Evolutionary conservation across 1,140 invertebrate species (phyloP), one percentile per base, ranked within the genome.

Genomic region (Chrysopa pallens): DNA sequence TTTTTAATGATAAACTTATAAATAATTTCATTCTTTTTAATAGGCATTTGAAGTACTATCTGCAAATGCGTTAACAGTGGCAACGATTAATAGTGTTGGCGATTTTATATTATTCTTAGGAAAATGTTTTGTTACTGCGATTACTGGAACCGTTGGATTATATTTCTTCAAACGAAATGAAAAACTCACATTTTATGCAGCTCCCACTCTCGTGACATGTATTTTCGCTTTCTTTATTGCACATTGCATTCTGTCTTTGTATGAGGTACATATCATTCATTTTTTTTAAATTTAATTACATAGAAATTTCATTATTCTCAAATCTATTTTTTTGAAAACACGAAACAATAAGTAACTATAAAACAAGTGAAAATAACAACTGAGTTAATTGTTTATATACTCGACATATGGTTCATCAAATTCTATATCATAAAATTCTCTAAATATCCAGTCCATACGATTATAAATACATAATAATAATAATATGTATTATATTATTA

Each of bases 61-160:
- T 6, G 77, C 70, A 49, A 93, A 96, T 63, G 81, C 79, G 2
- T 56, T 95, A 29, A 76, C 89, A 70, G 78, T 96, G 43, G 80
- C 84, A 8, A 86, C 89, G 0, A 87, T 96, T 38, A 95, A 96
- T 62, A 84, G 85, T 50, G 74, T 95, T 29, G 91, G 91, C 7
- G 89, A 94, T 61, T 95, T 96, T 58, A 81, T 96, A 38, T 67
- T 97, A 6, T 92, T 97, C 55, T 59, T 96, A 39, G 87, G 85
- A 27, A 96, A 96, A 69, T 80, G 83, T 53, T 80, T 89, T 29
- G 84, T 92, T 29, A 84, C 86, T 8, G 76, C 80, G 1, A 64
- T 81, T 0, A 84, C 80, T 0, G 83, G 81, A 40, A 70, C 73
- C 45, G 63, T 81, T 33, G 80, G 77, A 13, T 61, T 87, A 7